These are phyloP conservation scores for Coenobita brevimanus DNA, from an alignment of 1,140 invertebrate species.

Conservation along the genomic window DNA sequence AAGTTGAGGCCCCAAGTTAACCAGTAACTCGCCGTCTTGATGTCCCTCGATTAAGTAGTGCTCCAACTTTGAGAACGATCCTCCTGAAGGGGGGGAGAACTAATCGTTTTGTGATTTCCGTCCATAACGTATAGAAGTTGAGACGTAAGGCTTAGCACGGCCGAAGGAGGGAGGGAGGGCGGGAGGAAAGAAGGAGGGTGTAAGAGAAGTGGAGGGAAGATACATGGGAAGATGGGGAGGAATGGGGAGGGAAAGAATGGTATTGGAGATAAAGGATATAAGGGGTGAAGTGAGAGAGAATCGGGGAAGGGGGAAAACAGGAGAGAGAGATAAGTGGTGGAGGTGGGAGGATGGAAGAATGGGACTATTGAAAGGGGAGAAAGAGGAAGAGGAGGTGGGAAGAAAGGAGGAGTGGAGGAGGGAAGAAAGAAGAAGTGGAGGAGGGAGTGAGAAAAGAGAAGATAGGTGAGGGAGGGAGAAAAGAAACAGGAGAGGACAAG, in stretches of 20 bases:
- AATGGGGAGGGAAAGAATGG: neutral
- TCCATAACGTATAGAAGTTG: conserved; percentile 48
- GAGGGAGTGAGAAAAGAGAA: no score
- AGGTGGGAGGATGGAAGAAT: no score
- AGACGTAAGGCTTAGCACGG: conserved; percentile 41
- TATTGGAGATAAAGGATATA: no score
- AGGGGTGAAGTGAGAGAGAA: no score
- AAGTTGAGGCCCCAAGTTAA: conserved; percentile 53
- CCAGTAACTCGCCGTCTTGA: conserved; percentile 42
- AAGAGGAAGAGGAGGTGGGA: no score
- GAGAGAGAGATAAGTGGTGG: no score
- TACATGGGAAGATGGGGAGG: neutral
- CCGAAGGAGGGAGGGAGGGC: neutral
- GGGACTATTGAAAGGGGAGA: no score
- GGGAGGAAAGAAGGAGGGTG: neutral
- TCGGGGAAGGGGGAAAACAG: no score
- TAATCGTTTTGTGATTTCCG: conserved; percentile 59
- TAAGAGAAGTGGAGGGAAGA: neutral
- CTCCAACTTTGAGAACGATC: conserved; percentile 56
- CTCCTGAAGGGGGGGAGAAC: conserved; percentile 34
- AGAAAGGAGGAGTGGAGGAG: no score
- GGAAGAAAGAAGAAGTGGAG: no score
- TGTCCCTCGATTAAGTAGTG: conserved; percentile 53
- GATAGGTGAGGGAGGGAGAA: no score
- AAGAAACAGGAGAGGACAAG: no score